Evolutionary conservation across 2,797 vertebrate species (phyloP).

Genomic region (Rousettus madagascariensis): DNA sequence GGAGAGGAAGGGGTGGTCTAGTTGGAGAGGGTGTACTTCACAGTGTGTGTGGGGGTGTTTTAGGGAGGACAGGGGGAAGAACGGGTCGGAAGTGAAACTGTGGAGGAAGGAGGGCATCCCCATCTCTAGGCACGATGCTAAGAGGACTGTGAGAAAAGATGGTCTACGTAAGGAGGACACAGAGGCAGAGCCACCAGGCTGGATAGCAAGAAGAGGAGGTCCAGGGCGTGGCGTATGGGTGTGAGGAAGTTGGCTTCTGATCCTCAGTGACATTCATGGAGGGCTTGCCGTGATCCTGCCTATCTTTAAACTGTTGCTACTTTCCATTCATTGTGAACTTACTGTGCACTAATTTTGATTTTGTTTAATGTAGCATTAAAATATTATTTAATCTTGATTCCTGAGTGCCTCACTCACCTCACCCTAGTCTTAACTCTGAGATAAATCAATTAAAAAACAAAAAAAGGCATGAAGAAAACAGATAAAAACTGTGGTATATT

Average conservation of each 20-base stretch:
- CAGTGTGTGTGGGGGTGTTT: accelerated
- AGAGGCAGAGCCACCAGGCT: not conserved
- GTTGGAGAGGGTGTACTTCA: not conserved
- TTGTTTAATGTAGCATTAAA: not conserved
- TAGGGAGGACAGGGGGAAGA: not conserved
- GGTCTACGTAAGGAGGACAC: not conserved
- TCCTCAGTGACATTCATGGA: not conserved
- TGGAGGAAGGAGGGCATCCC: not conserved
- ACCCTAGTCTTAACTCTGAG: not conserved
- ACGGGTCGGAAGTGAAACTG: not conserved
- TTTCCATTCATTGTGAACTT: not conserved
- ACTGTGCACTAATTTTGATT: not conserved
- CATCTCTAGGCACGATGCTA: not conserved
- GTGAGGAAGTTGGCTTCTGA: not conserved
- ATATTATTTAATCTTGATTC: not conserved
- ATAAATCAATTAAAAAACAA: not conserved
- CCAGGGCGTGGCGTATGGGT: no score
- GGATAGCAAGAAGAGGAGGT: not conserved
- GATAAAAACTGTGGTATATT: not conserved
- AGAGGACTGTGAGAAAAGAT: not conserved
- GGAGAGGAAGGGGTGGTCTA: accelerated
- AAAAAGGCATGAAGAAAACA: not conserved
- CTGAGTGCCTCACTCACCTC: not conserved
- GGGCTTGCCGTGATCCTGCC: not conserved
- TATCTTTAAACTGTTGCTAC: not conserved